These are phyloP conservation scores for Carettochelys insculpta DNA, from an alignment of 2,113 vertebrate species.

Conservation along the genomic window DNA sequence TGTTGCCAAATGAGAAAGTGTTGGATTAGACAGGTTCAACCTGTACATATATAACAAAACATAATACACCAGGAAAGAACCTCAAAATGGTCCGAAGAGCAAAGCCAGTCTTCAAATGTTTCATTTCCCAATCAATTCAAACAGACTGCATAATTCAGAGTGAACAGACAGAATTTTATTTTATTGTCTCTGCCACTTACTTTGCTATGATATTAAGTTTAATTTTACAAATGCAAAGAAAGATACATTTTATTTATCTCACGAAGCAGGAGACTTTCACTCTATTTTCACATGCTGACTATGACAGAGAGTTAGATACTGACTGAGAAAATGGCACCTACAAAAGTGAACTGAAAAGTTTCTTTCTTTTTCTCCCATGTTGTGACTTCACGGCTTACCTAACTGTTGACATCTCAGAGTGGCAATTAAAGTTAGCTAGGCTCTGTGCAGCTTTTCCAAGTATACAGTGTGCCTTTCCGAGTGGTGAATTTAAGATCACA, in stretches of 20 bases:
- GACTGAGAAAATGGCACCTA: slow-evolving; percentile 40
- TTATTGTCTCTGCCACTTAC: slow-evolving; percentile 4
- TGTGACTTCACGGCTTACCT: slow-evolving; percentile 47
- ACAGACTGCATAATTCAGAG: slow-evolving; percentile 11
- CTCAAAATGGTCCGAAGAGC: neutral
- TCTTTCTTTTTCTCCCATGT: slow-evolving; percentile 9
- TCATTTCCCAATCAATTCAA: slow-evolving; percentile 5
- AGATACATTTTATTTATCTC: slow-evolving; percentile 33
- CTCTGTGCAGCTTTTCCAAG: neutral
- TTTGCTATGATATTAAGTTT: slow-evolving; percentile 16
- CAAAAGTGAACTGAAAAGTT: slow-evolving; percentile 30
- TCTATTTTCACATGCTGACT: slow-evolving; percentile 22
- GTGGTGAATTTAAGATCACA: neutral
- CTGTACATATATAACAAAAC: neutral
- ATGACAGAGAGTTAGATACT: slow-evolving; percentile 48
- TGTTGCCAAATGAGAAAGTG: too few relatives aligned
- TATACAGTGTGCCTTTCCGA: slow-evolving; percentile 32
- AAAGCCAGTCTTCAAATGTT: neutral
- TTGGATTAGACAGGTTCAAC: too few relatives aligned
- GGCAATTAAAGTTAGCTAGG: slow-evolving; percentile 35
- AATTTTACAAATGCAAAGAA: slow-evolving; percentile 7
- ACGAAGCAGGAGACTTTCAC: slow-evolving; percentile 9
- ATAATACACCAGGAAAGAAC: neutral
- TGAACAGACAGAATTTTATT: slow-evolving; percentile 18
- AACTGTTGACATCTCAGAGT: slow-evolving; percentile 28